Percentiles rank a stretch among this genome's conserved stretches.
phyloP scores from a whole-genome alignment of 2,113 vertebrate species.

The Ceyx melanurus region DNA sequence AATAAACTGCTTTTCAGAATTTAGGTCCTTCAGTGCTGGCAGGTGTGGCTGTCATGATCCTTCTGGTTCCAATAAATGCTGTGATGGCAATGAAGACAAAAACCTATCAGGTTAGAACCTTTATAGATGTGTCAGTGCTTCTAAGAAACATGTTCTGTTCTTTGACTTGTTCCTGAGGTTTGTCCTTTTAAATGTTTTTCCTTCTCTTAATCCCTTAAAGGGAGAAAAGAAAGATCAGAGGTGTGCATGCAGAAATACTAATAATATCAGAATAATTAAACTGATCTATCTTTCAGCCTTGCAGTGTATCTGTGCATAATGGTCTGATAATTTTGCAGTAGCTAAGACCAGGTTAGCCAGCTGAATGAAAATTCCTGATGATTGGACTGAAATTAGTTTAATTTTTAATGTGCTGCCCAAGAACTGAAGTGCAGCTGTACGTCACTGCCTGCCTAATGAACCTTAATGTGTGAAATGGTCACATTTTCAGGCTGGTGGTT shows the following conservation, averaged over 20 bases:
- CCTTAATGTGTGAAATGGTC: background rate
- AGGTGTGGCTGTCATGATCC: slow-evolving; percentile 93
- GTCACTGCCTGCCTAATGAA: background rate
- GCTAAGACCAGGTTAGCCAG: background rate
- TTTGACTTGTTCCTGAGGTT: background rate
- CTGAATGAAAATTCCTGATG: background rate
- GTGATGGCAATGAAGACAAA: slow-evolving; percentile 98
- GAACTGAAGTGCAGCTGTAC: background rate
- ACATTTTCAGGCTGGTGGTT: background rate
- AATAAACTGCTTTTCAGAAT: slow-evolving; percentile 72
- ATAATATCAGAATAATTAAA: background rate
- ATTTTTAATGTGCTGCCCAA: background rate
- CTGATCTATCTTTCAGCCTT: background rate
- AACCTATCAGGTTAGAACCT: slow-evolving; percentile 87
- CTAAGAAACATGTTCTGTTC: background rate
- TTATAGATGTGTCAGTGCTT: background rate
- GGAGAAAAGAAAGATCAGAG: background rate
- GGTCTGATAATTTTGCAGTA: background rate
- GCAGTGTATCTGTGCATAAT: background rate
- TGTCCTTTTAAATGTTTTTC: background rate
- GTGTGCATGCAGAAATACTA: background rate
- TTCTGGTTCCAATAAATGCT: slow-evolving; percentile 92
- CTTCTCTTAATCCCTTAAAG: background rate
- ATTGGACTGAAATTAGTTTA: background rate
- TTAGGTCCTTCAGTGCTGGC: slow-evolving; percentile 91